Evolutionary conservation across 1,140 invertebrate genomes (phyloP), one percentile per base, ranked within the genome.

Genomic region (Metopolophium dirhodum): DNA sequence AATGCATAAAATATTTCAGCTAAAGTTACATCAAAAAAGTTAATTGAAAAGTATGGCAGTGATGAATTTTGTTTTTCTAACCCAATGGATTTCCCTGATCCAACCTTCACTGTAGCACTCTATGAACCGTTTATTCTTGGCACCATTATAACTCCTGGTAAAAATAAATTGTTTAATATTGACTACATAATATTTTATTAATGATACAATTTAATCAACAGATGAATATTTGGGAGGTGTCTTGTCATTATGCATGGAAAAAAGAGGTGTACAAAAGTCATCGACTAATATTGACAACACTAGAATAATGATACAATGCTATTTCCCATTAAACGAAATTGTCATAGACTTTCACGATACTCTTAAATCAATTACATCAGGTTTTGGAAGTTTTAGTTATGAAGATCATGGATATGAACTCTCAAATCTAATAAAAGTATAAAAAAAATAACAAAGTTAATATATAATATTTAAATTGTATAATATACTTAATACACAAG

Each of bases 311-410:
- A 94, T 99, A 94, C 97, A 98, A 94, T 98, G 97, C 94, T 95
- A 97, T 91, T 95, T 99, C 57, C 99, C 99, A 20, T 95, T 99
- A 7, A 98, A 97, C 95, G 99, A 99, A 96, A 97, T 99, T 49
- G 97, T 99, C 6, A 95, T 99, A 7, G 98, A 99, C 95, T 99
- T 99, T 95, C 99, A 99, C 95, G 99, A 99, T 95, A 96, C 96
- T 47, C 95, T 99, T 0, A 99, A 99, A 95, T 97, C 97, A 41
- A 94, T 98, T 26, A 97, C 97, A 35, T 99, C 98, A 4, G 99
- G 99, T 23, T 99, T 98, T 96, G 99, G 98, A 22, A 99, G 98
- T 95, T 99, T 99, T 96, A 99, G 99, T 96, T 99, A 99, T 95
- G 98, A 99, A 96, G 98, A 99, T 93, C 86, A 93, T 51, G 94